These are phyloP conservation scores for Urocyon cinereoargenteus DNA, from an alignment of 2,797 vertebrate species.

Conservation along the genomic window DNA sequence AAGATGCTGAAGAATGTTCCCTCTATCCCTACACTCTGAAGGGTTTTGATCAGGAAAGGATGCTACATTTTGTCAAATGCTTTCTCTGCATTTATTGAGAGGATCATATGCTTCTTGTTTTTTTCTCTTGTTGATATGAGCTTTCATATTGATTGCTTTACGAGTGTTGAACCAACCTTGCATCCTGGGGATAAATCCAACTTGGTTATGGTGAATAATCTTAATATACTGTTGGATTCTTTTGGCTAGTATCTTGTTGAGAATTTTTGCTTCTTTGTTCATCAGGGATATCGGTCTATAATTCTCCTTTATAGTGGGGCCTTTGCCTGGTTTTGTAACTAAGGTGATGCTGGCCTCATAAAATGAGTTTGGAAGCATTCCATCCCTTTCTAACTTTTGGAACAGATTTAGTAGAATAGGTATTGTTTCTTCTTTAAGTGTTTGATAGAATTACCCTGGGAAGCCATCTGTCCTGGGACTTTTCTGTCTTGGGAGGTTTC, in stretches of 20 bases:
- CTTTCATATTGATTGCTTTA: not conserved
- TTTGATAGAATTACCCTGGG: not conserved
- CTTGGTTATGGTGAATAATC: not conserved
- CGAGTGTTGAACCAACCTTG: not conserved
- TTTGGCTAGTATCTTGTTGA: not conserved
- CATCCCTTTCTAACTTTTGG: not conserved
- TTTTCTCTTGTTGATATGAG: not conserved
- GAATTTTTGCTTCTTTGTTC: not conserved
- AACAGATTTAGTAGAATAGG: not conserved
- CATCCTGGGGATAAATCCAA: not conserved
- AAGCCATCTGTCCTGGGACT: not conserved
- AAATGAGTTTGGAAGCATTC: not conserved
- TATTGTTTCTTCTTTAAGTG: not conserved
- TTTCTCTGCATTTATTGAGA: not conserved
- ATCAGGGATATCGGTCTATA: not conserved
- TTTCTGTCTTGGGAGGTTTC: not conserved
- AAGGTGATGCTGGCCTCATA: not conserved
- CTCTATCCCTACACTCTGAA: not conserved
- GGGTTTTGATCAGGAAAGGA: not conserved
- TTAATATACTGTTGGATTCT: not conserved
- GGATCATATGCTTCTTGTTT: not conserved
- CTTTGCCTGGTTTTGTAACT: not conserved
- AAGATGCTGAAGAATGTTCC: no score
- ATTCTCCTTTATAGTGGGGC: no score
- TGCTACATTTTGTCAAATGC: not conserved